phyloP scores from a whole-genome alignment of 2,888 invertebrate species.

The Hypolimnas misippus region DNA sequence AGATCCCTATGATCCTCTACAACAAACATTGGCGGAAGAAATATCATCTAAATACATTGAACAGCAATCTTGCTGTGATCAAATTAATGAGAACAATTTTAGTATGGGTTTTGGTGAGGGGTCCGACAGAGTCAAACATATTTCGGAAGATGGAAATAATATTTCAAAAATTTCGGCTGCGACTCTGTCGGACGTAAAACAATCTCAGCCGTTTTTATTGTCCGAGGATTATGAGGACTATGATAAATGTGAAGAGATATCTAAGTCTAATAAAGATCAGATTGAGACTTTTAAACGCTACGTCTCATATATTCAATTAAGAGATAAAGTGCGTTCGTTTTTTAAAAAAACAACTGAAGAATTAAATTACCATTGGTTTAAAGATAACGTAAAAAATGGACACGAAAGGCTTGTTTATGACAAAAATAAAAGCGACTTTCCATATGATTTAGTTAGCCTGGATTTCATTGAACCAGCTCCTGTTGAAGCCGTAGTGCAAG shows the following conservation, averaged over 20 bases:
- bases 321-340: slow-evolving; percentile 66
- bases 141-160: slow-evolving; percentile 68
- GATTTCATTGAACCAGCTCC: slow-evolving; percentile 84
- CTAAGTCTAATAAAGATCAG: slow-evolving; percentile 49
- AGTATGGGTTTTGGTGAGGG: slow-evolving; percentile 84
- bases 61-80: slow-evolving; percentile 47
- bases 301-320: slow-evolving; percentile 58
- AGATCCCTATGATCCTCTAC: slow-evolving; percentile 51
- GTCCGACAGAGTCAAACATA: slow-evolving; percentile 84
- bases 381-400: slow-evolving; percentile 49
- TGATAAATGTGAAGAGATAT: slow-evolving; percentile 42
- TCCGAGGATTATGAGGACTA: slow-evolving; percentile 56
- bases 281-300: slow-evolving; percentile 54
- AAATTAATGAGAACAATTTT: slow-evolving; percentile 69
- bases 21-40: slow-evolving; percentile 67
- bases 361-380: slow-evolving; percentile 53
- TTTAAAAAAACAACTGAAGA: slow-evolving; percentile 63
- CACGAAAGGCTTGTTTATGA: slow-evolving; percentile 34
- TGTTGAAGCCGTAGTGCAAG: slow-evolving; percentile 75
- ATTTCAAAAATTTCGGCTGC: slow-evolving; percentile 79
- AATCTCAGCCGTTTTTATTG: slow-evolving; percentile 77
- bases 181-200: slow-evolving; percentile 85
- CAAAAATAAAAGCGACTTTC: slow-evolving; percentile 40
- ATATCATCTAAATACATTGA: slow-evolving; percentile 55
- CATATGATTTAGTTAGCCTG: slow-evolving; percentile 81